Evolutionary conservation across 2,797 vertebrate species (phyloP).

Genomic region (Pangasius krempfi): DNA sequence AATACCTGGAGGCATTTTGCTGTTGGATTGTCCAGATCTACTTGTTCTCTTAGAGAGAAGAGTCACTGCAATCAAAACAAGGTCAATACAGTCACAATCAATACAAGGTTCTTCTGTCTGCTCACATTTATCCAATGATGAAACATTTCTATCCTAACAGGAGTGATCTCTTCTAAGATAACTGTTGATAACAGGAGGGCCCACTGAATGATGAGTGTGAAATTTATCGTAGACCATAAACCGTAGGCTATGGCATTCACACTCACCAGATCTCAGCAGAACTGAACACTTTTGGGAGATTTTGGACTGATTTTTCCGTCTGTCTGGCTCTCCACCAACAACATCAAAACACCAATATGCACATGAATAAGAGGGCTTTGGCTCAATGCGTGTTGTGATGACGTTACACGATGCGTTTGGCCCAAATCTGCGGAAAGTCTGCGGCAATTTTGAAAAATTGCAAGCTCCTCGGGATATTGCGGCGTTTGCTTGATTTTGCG

Average conservation of each 20-base stretch:
- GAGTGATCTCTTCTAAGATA: background rate
- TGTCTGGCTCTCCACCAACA: background rate
- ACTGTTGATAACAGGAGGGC: background rate
- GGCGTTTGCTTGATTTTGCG: too few relatives aligned
- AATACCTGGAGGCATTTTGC: too few relatives aligned
- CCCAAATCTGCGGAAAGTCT: too few relatives aligned
- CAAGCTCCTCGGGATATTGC: too few relatives aligned
- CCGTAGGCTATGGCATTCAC: background rate
- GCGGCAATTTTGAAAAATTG: too few relatives aligned
- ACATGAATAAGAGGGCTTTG: too few relatives aligned
- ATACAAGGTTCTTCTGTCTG: background rate
- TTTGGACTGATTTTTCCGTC: background rate
- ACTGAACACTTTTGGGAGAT: too few relatives aligned
- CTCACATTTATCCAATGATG: background rate
- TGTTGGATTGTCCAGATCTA: too few relatives aligned
- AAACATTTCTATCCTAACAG: background rate
- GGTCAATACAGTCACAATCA: background rate
- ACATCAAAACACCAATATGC: background rate
- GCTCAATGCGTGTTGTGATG: too few relatives aligned
- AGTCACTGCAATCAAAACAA: background rate
- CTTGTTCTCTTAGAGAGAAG: background rate
- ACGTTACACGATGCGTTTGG: too few relatives aligned
- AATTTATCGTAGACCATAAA: background rate
- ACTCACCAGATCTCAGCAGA: background rate
- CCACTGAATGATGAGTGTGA: background rate